These are phyloP conservation scores for Sebastes glaucus DNA, from an alignment of 2,797 vertebrate species.

Conservation along the genomic window DNA sequence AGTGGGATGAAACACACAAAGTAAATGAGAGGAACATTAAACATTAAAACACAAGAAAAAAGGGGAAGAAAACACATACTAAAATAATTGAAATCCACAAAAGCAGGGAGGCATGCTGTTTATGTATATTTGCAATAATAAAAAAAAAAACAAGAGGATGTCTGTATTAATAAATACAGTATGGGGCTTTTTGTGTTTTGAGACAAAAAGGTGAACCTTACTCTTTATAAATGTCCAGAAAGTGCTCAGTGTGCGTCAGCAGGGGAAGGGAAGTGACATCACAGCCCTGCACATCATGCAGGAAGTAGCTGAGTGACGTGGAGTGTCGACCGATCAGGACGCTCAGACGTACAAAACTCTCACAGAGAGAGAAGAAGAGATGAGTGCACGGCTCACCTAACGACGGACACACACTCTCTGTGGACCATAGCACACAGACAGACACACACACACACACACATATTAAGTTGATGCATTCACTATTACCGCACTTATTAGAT, in stretches of 20 bases:
- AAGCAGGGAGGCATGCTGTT: background rate
- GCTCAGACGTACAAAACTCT: conserved; percentile 88
- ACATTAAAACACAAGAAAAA: background rate
- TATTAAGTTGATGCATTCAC: background rate
- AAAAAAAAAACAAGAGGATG: background rate
- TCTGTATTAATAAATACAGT: background rate
- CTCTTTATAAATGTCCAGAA: conserved; percentile 92
- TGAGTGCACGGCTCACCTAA: conserved; percentile 79
- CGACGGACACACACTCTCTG: conserved; percentile 49
- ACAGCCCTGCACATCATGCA: conserved; percentile 77
- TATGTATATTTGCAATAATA: background rate
- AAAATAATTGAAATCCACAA: background rate
- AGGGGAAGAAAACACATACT: background rate
- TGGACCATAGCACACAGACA: background rate
- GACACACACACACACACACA: background rate
- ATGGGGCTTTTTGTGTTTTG: background rate
- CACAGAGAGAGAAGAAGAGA: conserved; percentile 89
- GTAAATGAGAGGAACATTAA: background rate
- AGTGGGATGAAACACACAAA: background rate
- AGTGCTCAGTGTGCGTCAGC: conserved; percentile 88
- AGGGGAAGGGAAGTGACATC: conserved; percentile 89
- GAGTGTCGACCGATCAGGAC: conserved; percentile 91
- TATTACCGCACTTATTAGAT: background rate
- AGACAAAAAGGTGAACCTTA: conserved; percentile 69
- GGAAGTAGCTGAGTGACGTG: conserved; percentile 88